phyloP scores from a whole-genome alignment of 1,140 invertebrate species.

The Caenorhabditis brenneri region DNA sequence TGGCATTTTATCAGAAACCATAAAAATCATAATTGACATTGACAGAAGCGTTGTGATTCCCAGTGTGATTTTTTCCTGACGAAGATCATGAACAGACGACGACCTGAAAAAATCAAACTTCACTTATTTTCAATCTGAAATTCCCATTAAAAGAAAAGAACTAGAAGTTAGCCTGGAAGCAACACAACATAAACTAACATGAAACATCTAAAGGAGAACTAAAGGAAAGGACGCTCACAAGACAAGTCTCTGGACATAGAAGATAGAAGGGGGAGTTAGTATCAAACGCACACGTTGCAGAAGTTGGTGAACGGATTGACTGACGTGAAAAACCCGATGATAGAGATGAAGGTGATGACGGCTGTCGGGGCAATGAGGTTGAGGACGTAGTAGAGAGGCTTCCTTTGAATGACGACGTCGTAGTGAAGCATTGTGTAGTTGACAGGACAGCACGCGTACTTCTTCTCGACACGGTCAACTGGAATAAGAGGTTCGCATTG shows the following conservation, averaged over 20 bases:
- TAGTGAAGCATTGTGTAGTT: conserved; percentile 68
- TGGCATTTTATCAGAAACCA: conserved; percentile 60
- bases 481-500: no score
- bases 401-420: conserved; percentile 62
- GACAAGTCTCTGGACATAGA: neutral
- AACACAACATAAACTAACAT: no score
- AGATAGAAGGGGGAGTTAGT: conserved; percentile 15
- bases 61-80: conserved; percentile 56
- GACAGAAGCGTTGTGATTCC: conserved; percentile 58
- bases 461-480: conserved; percentile 52
- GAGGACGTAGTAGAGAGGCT: conserved; percentile 67
- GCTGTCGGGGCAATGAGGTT: conserved; percentile 65
- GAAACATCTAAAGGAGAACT: no score
- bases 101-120: conserved; percentile 45
- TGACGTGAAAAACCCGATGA: conserved; percentile 67
- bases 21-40: conserved; percentile 59
- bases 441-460: conserved; percentile 61
- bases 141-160: neutral
- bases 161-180: neutral
- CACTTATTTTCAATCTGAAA: neutral
- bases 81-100: conserved; percentile 51
- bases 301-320: conserved; percentile 46
- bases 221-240: no score
- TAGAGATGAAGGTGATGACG: conserved; percentile 68
- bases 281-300: conserved; percentile 18